Percentiles rank a stretch among this genome's conserved stretches.
Conservation (phyloP, 2,113 vertebrate genomes). For the Oncorhynchus masou region DNA sequence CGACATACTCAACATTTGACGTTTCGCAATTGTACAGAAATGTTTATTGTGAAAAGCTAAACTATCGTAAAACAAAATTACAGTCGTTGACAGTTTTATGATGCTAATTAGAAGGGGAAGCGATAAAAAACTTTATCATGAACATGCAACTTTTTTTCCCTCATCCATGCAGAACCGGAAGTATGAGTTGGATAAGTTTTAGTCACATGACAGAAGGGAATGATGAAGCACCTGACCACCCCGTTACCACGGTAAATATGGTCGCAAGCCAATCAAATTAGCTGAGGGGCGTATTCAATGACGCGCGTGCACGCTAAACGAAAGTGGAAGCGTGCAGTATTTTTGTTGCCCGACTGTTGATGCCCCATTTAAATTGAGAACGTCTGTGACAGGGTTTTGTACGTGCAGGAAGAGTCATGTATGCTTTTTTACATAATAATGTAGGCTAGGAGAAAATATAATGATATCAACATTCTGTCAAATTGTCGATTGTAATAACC, state of each 20-base stretch:
- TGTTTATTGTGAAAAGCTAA: not conserved
- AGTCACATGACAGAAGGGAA: constrained; percentile 69
- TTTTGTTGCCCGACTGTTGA: too few species aligned
- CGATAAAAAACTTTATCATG: constrained; percentile 24
- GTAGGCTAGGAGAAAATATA: too few species aligned
- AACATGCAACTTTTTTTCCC: constrained; percentile 46
- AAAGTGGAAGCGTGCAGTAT: too few species aligned
- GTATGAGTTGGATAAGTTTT: constrained; percentile 69
- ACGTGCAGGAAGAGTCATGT: too few species aligned
- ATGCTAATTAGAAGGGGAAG: not conserved
- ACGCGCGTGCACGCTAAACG: too few species aligned
- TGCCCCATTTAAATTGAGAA: too few species aligned
- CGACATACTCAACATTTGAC: constrained; percentile 64
- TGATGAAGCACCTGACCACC: not conserved
- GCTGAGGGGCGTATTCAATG: too few species aligned
- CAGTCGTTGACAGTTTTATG: not conserved
- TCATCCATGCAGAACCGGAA: constrained; percentile 73
- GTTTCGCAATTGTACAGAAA: not conserved
- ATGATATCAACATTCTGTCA: too few species aligned
- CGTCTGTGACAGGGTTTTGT: too few species aligned
- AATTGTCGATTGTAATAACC: too few species aligned
- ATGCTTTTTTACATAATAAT: too few species aligned
- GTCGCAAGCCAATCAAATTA: too few species aligned
- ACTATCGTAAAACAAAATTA: not conserved
- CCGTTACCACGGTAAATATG: not conserved